These are phyloP conservation scores for Naso thynnoides DNA, from an alignment of 2,797 vertebrate species.

Conservation along the genomic window DNA sequence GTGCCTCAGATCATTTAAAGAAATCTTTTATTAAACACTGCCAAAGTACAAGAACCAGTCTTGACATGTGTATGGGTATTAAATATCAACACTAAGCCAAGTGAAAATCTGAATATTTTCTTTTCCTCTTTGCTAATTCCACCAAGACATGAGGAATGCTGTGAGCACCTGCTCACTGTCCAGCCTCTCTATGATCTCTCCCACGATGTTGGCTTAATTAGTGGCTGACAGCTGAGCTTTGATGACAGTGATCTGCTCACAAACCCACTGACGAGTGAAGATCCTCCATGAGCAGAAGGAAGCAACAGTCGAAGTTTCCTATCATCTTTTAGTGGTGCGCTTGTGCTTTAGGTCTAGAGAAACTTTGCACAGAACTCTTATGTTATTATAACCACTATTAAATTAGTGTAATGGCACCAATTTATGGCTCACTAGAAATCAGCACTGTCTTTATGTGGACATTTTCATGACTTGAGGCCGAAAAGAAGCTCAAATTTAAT, in stretches of 20 bases:
- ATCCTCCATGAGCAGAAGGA: background rate
- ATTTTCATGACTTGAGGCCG: background rate
- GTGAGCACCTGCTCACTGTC: background rate
- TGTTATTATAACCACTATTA: background rate
- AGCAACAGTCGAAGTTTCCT: background rate
- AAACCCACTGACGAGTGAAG: background rate
- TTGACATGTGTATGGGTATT: background rate
- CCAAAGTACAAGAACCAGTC: background rate
- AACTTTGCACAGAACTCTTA: background rate
- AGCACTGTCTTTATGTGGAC: background rate
- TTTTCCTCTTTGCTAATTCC: background rate
- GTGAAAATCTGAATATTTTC: background rate
- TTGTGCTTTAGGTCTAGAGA: background rate
- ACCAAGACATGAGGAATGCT: background rate
- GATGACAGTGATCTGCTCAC: background rate
- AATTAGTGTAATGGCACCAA: background rate
- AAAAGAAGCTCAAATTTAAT: background rate
- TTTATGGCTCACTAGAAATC: background rate
- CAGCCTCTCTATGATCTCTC: background rate
- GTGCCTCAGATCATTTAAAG: background rate
- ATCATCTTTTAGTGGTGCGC: background rate
- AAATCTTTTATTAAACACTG: background rate
- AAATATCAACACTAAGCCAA: background rate
- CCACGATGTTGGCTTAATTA: background rate
- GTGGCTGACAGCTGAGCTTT: constrained; percentile 4